A percentile compares a stretch with the other conserved stretches of the same genome.
phyloP scores from a whole-genome alignment of 2,113 vertebrate species.

The Pan paniscus region DNA sequence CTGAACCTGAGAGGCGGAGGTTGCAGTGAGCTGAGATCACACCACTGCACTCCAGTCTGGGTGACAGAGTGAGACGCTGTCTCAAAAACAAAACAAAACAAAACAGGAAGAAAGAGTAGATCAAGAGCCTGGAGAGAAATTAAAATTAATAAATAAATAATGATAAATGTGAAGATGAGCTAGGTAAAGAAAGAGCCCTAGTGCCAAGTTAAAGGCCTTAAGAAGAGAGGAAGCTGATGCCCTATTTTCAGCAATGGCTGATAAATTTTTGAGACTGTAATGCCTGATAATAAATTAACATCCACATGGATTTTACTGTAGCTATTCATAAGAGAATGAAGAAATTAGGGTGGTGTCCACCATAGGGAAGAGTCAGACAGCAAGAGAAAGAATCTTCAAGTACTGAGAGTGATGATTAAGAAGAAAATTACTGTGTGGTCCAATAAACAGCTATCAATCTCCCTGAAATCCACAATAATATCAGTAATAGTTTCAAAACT shows the following conservation, averaged over 20 bases:
- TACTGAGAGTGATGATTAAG: not conserved
- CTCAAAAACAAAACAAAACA: too few species aligned
- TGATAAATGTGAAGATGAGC: not conserved
- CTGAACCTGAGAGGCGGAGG: too few species aligned
- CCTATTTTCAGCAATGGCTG: not conserved
- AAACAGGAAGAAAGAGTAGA: not conserved
- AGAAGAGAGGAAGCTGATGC: not conserved
- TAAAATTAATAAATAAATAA: not conserved
- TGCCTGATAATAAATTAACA: not conserved
- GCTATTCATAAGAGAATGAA: not conserved
- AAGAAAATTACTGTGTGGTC: not conserved
- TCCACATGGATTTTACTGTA: not conserved
- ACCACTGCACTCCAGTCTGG: too few species aligned
- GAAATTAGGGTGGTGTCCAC: not conserved
- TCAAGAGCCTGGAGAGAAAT: not conserved
- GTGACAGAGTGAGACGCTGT: not conserved
- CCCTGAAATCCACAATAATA: not conserved
- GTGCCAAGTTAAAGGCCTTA: not conserved
- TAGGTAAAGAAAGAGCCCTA: not conserved
- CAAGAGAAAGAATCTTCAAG: not conserved
- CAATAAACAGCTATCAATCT: not conserved
- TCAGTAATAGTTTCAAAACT: not conserved
- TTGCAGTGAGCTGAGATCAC: too few species aligned
- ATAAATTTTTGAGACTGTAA: not conserved
- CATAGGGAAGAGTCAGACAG: not conserved